Evolutionary conservation across 2,888 invertebrate genomes (phyloP).

Genomic region (Pantelozetes paolii): DNA sequence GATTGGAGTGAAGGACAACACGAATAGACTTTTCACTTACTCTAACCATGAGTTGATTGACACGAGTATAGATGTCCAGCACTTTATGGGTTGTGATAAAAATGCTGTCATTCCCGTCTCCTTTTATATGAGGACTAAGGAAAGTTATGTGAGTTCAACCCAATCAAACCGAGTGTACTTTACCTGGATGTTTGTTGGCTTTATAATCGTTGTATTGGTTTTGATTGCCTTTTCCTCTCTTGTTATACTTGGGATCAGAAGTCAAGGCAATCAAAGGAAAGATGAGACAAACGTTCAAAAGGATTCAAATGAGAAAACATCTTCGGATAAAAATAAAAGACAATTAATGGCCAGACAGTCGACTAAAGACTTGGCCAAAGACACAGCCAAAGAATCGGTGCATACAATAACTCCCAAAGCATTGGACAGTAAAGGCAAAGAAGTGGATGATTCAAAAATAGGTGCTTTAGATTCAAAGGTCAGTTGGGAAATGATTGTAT

Average conservation of each 20-base stretch:
- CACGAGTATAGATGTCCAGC: background rate
- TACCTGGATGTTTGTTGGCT: background rate
- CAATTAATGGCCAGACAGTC: background rate
- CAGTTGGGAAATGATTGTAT: background rate
- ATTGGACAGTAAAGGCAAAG: background rate
- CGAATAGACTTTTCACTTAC: background rate
- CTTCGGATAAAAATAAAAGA: too few relatives aligned
- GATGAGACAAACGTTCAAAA: background rate
- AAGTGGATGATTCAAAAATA: background rate
- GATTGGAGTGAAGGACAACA: background rate
- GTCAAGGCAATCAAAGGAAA: too few relatives aligned
- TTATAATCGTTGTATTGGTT: background rate
- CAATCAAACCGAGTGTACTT: too few relatives aligned
- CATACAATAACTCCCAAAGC: background rate
- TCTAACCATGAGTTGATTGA: background rate
- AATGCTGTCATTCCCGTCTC: too few relatives aligned
- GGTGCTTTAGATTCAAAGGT: conserved; percentile 8
- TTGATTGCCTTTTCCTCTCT: background rate
- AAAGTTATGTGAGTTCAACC: too few relatives aligned
- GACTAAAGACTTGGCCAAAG: background rate
- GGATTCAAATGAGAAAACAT: too few relatives aligned
- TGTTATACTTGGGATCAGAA: background rate
- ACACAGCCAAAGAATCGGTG: background rate
- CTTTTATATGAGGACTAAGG: too few relatives aligned
- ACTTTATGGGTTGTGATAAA: background rate